Conservation (phyloP, 2,888 invertebrate species). For the Sepiola atlantica region DNA sequence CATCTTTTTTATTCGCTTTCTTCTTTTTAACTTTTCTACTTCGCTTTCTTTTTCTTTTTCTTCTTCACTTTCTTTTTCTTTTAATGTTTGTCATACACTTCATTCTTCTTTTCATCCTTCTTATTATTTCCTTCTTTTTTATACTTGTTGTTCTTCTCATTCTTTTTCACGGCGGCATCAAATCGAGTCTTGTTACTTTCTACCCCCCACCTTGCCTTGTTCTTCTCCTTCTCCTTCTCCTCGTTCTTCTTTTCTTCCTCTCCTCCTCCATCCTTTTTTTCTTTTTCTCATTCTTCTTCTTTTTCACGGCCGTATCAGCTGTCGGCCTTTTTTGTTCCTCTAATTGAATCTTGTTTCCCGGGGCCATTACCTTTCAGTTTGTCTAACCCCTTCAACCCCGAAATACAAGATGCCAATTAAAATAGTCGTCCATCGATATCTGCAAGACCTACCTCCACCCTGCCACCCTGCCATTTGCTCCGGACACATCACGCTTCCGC, state of each 20-base stretch:
- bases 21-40: background rate
- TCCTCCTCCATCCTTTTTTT: no score
- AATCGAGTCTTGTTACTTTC: no score
- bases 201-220: no score
- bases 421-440: slow-evolving; percentile 16
- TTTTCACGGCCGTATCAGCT: background rate
- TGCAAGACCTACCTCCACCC: background rate
- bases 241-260: no score
- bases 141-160: background rate
- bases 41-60: background rate
- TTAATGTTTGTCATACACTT: background rate
- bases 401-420: slow-evolving; percentile 32
- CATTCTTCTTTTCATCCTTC: background rate
- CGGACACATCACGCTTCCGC: no score
- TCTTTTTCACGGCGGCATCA: no score
- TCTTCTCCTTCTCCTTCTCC: no score
- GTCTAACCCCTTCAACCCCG: background rate
- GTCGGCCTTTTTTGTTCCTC: background rate
- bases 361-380: background rate
- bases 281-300: no score
- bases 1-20: background rate
- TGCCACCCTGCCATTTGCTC: no score
- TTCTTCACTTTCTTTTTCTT: background rate
- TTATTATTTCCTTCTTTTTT: background rate
- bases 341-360: slow-evolving; percentile 32